A percentile compares a stretch with the other conserved stretches of the same genome.
phyloP scores from a whole-genome alignment of 1,140 invertebrate genomes.

The Coelopa frigida region DNA sequence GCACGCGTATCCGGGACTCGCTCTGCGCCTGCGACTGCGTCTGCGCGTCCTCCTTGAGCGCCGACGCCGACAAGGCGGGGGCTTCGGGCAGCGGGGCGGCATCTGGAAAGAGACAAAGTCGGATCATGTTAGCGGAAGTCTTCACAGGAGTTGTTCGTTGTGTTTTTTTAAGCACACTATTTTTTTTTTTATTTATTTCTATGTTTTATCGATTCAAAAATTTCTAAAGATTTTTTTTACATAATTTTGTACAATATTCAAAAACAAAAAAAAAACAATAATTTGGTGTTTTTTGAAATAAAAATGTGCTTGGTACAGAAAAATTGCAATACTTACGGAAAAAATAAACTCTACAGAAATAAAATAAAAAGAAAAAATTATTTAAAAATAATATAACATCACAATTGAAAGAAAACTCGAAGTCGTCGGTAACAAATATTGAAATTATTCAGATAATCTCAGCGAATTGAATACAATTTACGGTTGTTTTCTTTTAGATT shows the following conservation, averaged over 20 bases:
- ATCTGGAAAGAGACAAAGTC: constrained; percentile 4
- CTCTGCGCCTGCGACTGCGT: constrained; percentile 20
- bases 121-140: constrained; percentile 1
- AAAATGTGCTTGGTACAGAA: not conserved
- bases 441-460: not conserved
- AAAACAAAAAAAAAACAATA: not conserved
- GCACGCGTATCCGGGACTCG: constrained; percentile 38
- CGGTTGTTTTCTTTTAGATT: not conserved
- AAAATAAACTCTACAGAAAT: not conserved
- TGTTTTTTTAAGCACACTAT: too few species aligned
- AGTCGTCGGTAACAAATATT: constrained; percentile 1
- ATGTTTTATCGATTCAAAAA: too few species aligned
- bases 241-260: not conserved
- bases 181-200: too few species aligned
- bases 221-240: not conserved
- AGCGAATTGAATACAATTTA: not conserved
- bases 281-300: constrained; percentile 4
- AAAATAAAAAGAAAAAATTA: constrained; percentile 7
- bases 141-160: too few species aligned
- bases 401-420: constrained; percentile 3
- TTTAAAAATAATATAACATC: not conserved
- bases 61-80: not conserved
- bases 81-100: not conserved
- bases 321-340: not conserved
- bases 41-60: too few species aligned